phyloP scores from a whole-genome alignment of 2,797 vertebrate species.

The Salmo trutta region DNA sequence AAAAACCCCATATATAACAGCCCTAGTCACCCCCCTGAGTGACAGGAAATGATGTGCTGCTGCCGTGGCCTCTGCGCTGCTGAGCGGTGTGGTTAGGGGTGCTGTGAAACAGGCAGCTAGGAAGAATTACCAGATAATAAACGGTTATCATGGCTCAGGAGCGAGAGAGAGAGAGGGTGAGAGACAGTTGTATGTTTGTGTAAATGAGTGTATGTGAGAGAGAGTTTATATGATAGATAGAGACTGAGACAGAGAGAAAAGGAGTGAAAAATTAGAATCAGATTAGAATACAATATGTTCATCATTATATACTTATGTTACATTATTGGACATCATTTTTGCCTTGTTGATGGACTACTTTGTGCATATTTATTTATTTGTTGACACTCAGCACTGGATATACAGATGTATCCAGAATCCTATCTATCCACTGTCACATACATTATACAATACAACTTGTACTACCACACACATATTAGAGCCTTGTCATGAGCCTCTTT shows the following conservation, averaged over 20 bases:
- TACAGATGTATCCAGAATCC: not conserved
- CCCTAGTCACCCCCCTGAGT: constrained; percentile 42
- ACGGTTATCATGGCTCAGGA: not conserved
- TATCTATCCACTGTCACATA: not conserved
- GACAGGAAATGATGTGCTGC: constrained; percentile 54
- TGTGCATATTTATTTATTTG: not conserved
- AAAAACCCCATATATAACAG: constrained; percentile 14
- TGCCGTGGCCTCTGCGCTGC: constrained; percentile 45
- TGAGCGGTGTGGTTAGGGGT: constrained; percentile 48
- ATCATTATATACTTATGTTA: not conserved
- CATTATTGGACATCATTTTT: not conserved
- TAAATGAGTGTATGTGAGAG: constrained; percentile 13
- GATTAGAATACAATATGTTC: not conserved
- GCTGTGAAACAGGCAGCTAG: constrained; percentile 31
- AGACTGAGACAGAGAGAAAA: constrained; percentile 23
- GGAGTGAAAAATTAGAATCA: constrained; percentile 24
- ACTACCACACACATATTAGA: not conserved
- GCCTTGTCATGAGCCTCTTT: constrained; percentile 31
- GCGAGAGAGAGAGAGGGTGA: not conserved
- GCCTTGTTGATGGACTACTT: not conserved
- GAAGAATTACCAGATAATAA: not conserved
- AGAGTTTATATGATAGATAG: not conserved
- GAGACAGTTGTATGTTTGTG: not conserved
- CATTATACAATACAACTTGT: not conserved
- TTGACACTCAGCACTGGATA: not conserved